phyloP scores from a whole-genome alignment of 1,140 invertebrate species.

The Leguminivora glycinivorella region DNA sequence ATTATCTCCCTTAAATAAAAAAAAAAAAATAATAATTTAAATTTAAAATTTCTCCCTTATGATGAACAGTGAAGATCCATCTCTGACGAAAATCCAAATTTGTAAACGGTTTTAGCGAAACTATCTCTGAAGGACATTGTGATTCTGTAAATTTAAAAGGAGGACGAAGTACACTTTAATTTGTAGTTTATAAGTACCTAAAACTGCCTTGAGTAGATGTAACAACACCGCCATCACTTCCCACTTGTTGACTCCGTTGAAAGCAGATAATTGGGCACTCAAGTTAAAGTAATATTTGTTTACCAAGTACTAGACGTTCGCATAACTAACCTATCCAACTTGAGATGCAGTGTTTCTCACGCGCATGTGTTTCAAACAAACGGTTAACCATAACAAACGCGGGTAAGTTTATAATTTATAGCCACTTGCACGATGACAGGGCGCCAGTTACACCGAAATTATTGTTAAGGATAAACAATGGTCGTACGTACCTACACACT shows the following conservation, averaged over 20 bases:
- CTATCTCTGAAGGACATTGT: too few relatives aligned
- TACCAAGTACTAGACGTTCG: conserved; percentile 27
- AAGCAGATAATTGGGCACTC: conserved; percentile 11
- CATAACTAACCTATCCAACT: conserved; percentile 43
- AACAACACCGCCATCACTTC: neutral
- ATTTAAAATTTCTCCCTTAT: too few relatives aligned
- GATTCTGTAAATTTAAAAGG: too few relatives aligned
- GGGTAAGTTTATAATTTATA: conserved; percentile 76
- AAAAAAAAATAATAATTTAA: too few relatives aligned
- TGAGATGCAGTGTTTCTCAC: conserved; percentile 58
- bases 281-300: conserved; percentile 16
- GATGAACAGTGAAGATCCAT: too few relatives aligned
- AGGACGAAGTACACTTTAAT: too few relatives aligned
- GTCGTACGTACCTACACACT: conserved; percentile 39
- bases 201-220: neutral
- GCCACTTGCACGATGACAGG: conserved; percentile 68
- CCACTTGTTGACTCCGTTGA: conserved; percentile 1
- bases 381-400: conserved; percentile 72
- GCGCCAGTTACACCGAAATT: conserved; percentile 52
- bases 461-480: conserved; percentile 64
- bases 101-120: too few relatives aligned
- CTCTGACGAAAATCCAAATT: too few relatives aligned
- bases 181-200: neutral
- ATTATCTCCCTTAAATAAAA: too few relatives aligned
- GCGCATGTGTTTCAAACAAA: conserved; percentile 59